Conservation (phyloP, 2,797 vertebrate species). For the Poeciliopsis turneri region DNA sequence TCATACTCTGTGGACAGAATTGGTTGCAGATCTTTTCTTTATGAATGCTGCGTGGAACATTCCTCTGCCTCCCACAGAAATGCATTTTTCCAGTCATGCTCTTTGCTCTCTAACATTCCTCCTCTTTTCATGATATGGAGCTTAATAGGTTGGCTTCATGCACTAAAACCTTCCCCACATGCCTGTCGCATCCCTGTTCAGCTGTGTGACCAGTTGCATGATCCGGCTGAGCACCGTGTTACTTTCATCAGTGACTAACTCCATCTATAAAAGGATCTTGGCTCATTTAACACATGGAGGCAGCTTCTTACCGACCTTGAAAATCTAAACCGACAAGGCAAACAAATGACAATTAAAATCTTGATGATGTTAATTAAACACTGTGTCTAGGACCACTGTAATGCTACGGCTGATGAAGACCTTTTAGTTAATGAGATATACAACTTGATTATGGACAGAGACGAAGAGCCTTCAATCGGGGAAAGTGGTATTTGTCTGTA, state of each 20-base stretch:
- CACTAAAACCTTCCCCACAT: constrained; percentile 64
- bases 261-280: constrained; percentile 45
- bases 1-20: constrained; percentile 46
- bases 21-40: constrained; percentile 59
- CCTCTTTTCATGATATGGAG: constrained; percentile 32
- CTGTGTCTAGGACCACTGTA: constrained; percentile 58
- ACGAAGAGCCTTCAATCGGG: constrained; percentile 49
- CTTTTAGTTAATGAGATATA: constrained; percentile 74
- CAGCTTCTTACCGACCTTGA: constrained; percentile 50
- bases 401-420: constrained; percentile 71
- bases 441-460: constrained; percentile 62
- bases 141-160: constrained; percentile 45
- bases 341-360: constrained; percentile 75
- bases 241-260: constrained; percentile 53
- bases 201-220: constrained; percentile 44
- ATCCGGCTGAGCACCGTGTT: constrained; percentile 38
- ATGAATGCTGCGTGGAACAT: constrained; percentile 41
- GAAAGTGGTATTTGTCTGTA: constrained; percentile 39
- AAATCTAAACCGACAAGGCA: constrained; percentile 76
- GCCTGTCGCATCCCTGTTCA: constrained; percentile 58
- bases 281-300: constrained; percentile 35
- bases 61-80: constrained; percentile 53
- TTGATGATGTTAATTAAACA: constrained; percentile 77
- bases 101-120: constrained; percentile 35
- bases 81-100: constrained; percentile 54